Base-by-base conservation (phyloP, 2,113 vertebrate genomes). In the Grus americana region DNA sequence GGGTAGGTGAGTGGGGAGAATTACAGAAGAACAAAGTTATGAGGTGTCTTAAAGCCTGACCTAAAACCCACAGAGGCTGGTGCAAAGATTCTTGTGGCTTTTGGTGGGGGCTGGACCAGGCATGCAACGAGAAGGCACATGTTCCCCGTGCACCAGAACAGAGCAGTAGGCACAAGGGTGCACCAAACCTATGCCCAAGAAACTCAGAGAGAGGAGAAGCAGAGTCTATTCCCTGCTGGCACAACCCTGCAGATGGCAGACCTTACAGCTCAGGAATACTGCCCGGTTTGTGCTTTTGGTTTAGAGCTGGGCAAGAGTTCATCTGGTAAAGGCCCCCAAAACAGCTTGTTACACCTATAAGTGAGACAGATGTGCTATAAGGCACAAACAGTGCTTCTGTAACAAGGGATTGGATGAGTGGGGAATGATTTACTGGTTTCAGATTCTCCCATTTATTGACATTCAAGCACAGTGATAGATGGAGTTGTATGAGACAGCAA, bases 61-160 rank as follows among this genome's bases (percentile, higher is more conserved):
- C 75, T 83, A 38, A 95, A 95, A 34, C 58, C 12, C 2, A 2
- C 49, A 76, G 71, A 49, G 74, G 47, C 23, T 49, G 55, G 29
- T 47, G 59, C n/a, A 59, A 59, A 80, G 50, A 47, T 49, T 38
- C 27, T 14, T 4, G 30, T 32, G 74, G 73, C 2, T 91, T 46
- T 74, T 50, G 49, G 18, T 40, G 29, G 15, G 29, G 50, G 61
- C 57, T 82, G 73, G n/a, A 62, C 32, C 47, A 59, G 63, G 50
- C 38, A 8, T 5, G 13, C 34, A 52, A n/a, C 0, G 3, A 42
- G 47, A 54, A n/a, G 52, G 38, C 6, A 1, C 4, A 1, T 10
- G 58, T 7, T 65, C 70, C 44, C 82, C 14, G 74, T 34, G 59
- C 63, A 46, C 40, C 55, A 11, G 47, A 61, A 4, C 24, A 59